Evolutionary conservation across 2,888 invertebrate species (phyloP), one percentile per base, ranked within the genome.

Genomic region (Tetheella fluctuosa): DNA sequence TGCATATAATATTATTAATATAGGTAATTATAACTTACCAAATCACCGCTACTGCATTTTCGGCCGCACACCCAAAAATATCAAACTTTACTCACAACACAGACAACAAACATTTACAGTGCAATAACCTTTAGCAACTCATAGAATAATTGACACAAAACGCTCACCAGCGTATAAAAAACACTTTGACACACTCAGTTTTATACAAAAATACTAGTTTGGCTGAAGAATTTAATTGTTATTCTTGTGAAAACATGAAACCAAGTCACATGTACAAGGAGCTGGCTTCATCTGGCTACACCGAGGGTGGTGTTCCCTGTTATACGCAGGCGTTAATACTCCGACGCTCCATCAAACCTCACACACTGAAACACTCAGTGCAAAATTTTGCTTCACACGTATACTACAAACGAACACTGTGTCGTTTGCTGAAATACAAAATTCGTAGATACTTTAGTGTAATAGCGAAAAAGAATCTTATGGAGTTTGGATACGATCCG

Each of bases 251-350:
- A 53, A 59, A 56, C 57, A 60, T 37, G 48, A 56, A 52, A 28
- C 52, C 70, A 64, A 60, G 70, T 61, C 61, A 55, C 64, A 59
- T 59, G 37, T 54, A 23, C 13, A 30, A 48, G 55, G 54, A 69
- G 63, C 71, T 63, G 64, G 67, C 63, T 70, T 72, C 52, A 48
- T 72, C 72, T 74, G 69, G 53, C 52, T 61, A 37, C 61, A 57
- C 15, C 52, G 52, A 63, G 30, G 62, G 34, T 55, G 63, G 64
- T 64, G 67, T 55, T 52, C 61, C 58, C 57, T 25, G 10, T 34
- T 53, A 52, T 60, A 68, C 73, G 73, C 73, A 73, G 67, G 73
- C 73, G 73, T 69, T 28, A 20, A 59, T 25, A 67, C 54, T 58
- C 59, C 62, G 52, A 20, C 57, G 62, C 52, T 62, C 57, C 54